Evolutionary conservation across 2,113 vertebrate species (phyloP), one percentile per base, ranked within the genome.

Genomic region (Syngnathus scovelli): DNA sequence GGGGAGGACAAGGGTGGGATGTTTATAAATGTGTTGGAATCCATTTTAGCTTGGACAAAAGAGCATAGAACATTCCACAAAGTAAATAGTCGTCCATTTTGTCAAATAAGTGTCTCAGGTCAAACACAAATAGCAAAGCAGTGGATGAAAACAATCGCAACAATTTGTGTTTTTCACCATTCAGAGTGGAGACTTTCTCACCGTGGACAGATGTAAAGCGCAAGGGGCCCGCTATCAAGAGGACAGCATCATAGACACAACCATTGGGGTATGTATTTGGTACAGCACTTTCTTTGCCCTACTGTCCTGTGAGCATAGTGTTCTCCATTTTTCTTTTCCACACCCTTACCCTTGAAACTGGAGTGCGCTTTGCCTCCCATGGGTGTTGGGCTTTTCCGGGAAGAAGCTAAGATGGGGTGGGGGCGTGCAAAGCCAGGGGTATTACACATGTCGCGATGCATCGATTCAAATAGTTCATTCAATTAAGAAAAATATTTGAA

Each of bases 161-260:
- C 64, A 36, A 64, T 38, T 18, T 75, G 19, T 55, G 36, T 43
- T 44, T 0, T 77, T 69, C 72, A 15, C 54, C 48, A 46, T 64
- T 39, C 80, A 89, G 88, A 86, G 71, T 62, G 87, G 83, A 39
- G 90, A 91, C 33, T 88, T 89, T 74, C 75, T 89, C 43, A 84
- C 85, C 1, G 80, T 88, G 75, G 90, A 90, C 51, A 89, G 82
- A 83, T 87, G 88, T 82, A 89, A 89, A 83, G 70, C 77, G 7
- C 83, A 85, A 60, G 80, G 77, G 7, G 58, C 80, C 43, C 80
- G 88, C 7, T 84, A 86, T 76, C 87, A 83, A 49, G 90, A 90
- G 9, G 88, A 92, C 75, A 74, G 76, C 61, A n/a, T 78, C 68
- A 63, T 67, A 63, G 90, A 92, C 52, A 46, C 86, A 16, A 49